These are phyloP conservation scores for Taeniopygia guttata DNA, from an alignment of 2,797 vertebrate genomes.

Conservation along the genomic window DNA sequence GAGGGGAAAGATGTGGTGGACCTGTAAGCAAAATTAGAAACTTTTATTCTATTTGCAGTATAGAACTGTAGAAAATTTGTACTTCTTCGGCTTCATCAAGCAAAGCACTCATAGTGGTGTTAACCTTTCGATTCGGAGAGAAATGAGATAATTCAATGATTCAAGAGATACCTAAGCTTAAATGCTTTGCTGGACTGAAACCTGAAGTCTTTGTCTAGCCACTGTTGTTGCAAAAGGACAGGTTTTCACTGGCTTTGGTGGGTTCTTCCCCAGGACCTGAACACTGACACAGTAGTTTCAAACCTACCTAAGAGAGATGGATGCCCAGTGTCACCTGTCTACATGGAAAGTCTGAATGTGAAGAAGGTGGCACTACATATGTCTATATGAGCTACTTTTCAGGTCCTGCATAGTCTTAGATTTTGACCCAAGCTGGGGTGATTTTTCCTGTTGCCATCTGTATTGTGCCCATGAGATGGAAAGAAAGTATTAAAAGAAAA, in stretches of 20 bases:
- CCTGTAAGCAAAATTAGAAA: not conserved
- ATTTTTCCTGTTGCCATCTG: not conserved
- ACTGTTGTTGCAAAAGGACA: not conserved
- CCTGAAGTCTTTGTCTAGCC: not conserved
- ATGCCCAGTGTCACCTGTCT: not conserved
- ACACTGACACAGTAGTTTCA: not conserved
- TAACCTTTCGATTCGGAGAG: not conserved
- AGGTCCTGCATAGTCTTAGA: not conserved
- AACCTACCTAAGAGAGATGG: not conserved
- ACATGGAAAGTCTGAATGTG: not conserved
- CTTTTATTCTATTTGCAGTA: not conserved
- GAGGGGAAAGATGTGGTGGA: not conserved
- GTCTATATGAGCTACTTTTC: not conserved
- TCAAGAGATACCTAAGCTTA: not conserved
- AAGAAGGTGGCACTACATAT: not conserved
- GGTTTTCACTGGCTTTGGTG: not conserved
- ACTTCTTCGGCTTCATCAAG: not conserved
- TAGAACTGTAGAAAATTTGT: not conserved
- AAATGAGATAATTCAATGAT: not conserved
- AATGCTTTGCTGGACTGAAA: not conserved
- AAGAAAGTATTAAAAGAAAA: slow-evolving; percentile 22
- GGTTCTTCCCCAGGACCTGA: not conserved
- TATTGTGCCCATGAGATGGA: not conserved
- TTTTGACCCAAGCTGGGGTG: not conserved
- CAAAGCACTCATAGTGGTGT: not conserved